Percentiles rank a stretch among this genome's conserved stretches.
Conservation (phyloP, 1,140 invertebrate species). For the Nixonia krombeini region DNA sequence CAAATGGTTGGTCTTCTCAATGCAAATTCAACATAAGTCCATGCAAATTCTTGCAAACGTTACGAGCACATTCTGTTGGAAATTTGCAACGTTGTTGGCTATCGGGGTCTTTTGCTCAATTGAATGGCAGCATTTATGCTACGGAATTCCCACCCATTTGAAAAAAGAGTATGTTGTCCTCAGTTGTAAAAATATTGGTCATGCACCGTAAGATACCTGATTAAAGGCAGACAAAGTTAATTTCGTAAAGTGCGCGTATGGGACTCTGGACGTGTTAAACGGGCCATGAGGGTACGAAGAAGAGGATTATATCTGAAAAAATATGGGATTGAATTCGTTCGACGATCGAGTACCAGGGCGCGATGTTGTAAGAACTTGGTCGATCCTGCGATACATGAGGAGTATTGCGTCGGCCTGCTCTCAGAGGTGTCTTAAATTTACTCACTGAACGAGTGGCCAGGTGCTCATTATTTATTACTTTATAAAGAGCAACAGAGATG, state of each 20-base stretch:
- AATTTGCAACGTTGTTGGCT: neutral
- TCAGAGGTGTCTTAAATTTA: constrained; percentile 15
- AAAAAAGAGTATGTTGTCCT: too few relatives aligned
- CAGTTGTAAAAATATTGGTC: constrained; percentile 13
- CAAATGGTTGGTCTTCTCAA: too few relatives aligned
- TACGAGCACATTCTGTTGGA: neutral
- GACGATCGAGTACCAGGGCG: constrained; percentile 2
- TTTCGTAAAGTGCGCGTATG: constrained; percentile 51
- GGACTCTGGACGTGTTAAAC: constrained; percentile 45
- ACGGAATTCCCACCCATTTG: too few relatives aligned
- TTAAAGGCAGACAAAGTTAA: constrained; percentile 51
- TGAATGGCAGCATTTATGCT: too few relatives aligned
- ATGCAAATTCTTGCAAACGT: too few relatives aligned
- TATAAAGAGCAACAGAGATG: neutral
- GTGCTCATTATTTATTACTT: neutral
- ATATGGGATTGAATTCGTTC: constrained; percentile 34
- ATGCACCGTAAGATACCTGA: constrained; percentile 28
- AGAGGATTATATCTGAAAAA: constrained; percentile 44
- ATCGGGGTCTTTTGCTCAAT: too few relatives aligned
- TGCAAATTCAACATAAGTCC: too few relatives aligned
- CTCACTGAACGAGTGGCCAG: neutral
- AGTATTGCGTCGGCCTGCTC: constrained; percentile 27
- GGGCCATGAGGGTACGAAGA: constrained; percentile 39
- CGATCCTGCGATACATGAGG: constrained; percentile 38
- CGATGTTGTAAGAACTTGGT: constrained; percentile 21